phyloP scores from a whole-genome alignment of 2,113 vertebrate genomes.

The Poeciliopsis turrubarensis region DNA sequence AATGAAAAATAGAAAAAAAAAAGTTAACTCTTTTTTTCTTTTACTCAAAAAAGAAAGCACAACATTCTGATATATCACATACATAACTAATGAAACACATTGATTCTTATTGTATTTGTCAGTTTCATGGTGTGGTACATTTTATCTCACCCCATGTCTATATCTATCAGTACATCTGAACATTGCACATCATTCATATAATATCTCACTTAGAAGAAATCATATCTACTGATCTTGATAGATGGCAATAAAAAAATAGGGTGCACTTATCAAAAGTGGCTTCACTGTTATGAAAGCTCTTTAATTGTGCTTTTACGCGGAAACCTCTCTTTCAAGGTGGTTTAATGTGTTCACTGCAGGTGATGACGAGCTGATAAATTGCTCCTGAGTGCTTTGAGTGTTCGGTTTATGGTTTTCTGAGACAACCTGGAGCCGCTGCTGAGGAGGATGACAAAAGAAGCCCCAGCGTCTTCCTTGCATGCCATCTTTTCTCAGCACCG shows the following conservation, averaged over 20 bases:
- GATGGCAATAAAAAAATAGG: slow-evolving; percentile 32
- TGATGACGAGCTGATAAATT: slow-evolving; percentile 57
- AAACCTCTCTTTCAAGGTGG: slow-evolving; percentile 5
- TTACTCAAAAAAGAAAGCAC: too few species aligned
- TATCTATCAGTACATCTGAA: slow-evolving; percentile 3
- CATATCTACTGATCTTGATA: slow-evolving; percentile 33
- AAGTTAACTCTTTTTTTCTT: too few species aligned
- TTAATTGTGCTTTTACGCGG: slow-evolving; percentile 42
- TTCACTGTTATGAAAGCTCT: slow-evolving; percentile 30
- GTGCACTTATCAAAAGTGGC: slow-evolving; percentile 49
- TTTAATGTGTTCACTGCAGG: slow-evolving; percentile 17
- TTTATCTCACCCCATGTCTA: neutral
- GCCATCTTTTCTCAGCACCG: slow-evolving; percentile 22
- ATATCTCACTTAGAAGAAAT: slow-evolving; percentile 23
- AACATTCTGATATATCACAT: too few species aligned
- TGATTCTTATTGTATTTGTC: neutral
- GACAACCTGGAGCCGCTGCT: slow-evolving; percentile 24
- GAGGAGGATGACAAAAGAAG: slow-evolving; percentile 31
- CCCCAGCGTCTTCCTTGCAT: slow-evolving; percentile 18
- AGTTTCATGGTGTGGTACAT: neutral
- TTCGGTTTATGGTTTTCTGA: slow-evolving; percentile 53
- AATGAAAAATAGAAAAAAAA: neutral
- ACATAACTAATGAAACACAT: neutral
- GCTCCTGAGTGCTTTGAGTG: slow-evolving; percentile 35
- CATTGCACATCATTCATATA: neutral